A percentile compares a stretch with the other conserved stretches of the same genome.
phyloP scores from a whole-genome alignment of 2,888 invertebrate species.

The Paralinhomoeus sp. region DNA sequence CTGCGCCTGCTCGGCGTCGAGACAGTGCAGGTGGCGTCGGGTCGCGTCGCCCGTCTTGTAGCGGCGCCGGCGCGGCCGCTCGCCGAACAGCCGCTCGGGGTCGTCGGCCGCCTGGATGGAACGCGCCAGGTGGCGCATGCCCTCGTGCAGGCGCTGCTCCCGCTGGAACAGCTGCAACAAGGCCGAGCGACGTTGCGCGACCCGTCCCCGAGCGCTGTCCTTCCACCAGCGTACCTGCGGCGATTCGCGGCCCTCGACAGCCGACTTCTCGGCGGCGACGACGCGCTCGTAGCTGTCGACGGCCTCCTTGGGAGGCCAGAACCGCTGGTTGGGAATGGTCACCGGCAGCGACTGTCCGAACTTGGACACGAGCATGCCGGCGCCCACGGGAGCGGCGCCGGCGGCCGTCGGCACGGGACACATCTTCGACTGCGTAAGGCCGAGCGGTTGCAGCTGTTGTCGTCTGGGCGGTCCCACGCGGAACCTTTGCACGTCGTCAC shows the following conservation, averaged over 20 bases:
- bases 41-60: conserved; percentile 3
- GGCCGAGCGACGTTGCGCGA: too few species aligned
- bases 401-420: too few species aligned
- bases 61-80: conserved; percentile 4
- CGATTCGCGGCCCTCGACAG: too few species aligned
- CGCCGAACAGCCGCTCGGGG: conserved; percentile 6
- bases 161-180: too few species aligned
- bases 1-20: neutral
- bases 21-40: neutral
- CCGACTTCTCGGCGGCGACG: too few species aligned
- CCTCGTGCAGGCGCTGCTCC: neutral
- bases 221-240: too few species aligned
- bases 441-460: neutral
- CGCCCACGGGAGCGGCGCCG: neutral
- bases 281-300: neutral
- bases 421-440: neutral
- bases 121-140: conserved; percentile 2
- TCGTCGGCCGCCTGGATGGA: conserved; percentile 6
- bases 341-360: conserved; percentile 4
- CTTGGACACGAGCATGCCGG: conserved; percentile 1
- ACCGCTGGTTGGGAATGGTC: conserved; percentile 1
- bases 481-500: neutral
- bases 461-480: too few species aligned
- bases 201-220: too few species aligned
- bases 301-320: conserved; percentile 3